These are phyloP conservation scores for Penaeus indicus DNA, from an alignment of 1,140 invertebrate species.

Conservation along the genomic window DNA sequence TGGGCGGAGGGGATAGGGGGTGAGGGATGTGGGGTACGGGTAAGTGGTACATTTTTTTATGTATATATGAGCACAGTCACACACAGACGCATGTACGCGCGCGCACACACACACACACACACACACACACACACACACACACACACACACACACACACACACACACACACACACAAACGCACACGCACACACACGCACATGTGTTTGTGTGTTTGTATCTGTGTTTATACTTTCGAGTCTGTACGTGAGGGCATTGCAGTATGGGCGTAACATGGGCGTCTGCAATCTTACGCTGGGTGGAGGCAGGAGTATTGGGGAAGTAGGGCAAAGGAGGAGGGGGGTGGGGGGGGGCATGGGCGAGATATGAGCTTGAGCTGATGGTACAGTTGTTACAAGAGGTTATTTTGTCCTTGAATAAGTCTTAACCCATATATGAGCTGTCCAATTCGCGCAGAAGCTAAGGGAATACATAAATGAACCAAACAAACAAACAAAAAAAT, in stretches of 20 bases:
- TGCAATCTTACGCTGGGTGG: too few relatives aligned
- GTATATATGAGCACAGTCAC: not conserved
- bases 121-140: slow-evolving; percentile 9
- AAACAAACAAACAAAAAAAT: too few relatives aligned
- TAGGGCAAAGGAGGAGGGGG: not conserved
- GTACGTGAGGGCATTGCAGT: not conserved
- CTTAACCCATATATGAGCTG: not conserved
- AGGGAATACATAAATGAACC: not conserved
- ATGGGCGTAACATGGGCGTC: too few relatives aligned
- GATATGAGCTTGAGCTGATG: not conserved
- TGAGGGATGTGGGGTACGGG: not conserved
- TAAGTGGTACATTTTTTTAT: not conserved
- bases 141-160: not conserved
- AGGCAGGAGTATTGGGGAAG: not conserved
- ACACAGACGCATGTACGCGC: slow-evolving; percentile 6
- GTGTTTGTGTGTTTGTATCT: not conserved
- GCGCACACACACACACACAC: slow-evolving; percentile 17
- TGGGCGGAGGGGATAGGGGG: not conserved
- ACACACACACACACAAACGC: not conserved
- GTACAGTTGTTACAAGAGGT: too few relatives aligned
- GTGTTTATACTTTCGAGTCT: not conserved
- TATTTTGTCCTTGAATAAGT: not conserved
- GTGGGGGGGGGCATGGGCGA: not conserved
- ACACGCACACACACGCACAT: not conserved
- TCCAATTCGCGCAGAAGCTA: too few relatives aligned